These are phyloP conservation scores for Micrastur ruficollis DNA, from an alignment of 2,797 vertebrate species.

Conservation along the genomic window DNA sequence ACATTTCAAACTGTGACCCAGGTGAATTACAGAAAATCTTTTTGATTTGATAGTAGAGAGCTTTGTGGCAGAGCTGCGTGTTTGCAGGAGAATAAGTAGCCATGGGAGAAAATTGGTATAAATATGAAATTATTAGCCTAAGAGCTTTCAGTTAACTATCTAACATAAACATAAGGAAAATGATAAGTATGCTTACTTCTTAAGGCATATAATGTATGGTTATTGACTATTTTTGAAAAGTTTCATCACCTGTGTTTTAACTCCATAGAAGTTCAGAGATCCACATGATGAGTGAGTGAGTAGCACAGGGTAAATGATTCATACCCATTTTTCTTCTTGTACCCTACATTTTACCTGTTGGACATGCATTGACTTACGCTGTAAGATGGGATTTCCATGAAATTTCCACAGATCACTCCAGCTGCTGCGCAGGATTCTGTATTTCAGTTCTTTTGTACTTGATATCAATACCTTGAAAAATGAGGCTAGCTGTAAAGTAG, in stretches of 20 bases:
- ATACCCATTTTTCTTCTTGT: not conserved
- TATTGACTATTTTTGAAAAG: not conserved
- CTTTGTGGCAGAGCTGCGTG: not conserved
- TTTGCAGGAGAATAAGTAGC: not conserved
- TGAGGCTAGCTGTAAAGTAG: not conserved
- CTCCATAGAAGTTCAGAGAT: not conserved
- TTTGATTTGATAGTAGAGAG: not conserved
- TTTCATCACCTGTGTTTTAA: not conserved
- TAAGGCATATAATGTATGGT: not conserved
- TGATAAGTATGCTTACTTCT: not conserved
- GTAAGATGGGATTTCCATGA: not conserved
- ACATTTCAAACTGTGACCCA: not conserved
- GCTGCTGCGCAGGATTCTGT: not conserved
- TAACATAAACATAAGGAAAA: not conserved
- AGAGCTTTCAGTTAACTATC: not conserved
- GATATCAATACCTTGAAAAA: not conserved
- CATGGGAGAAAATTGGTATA: not conserved
- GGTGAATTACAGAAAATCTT: not conserved
- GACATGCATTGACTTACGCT: not conserved
- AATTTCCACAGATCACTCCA: not conserved
- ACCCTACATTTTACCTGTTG: not conserved
- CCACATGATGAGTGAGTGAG: not conserved
- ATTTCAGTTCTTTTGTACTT: not conserved
- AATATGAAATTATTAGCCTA: not conserved
- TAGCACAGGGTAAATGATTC: not conserved